phyloP scores from a whole-genome alignment of 2,113 vertebrate genomes.

The Lasiurus borealis region DNA sequence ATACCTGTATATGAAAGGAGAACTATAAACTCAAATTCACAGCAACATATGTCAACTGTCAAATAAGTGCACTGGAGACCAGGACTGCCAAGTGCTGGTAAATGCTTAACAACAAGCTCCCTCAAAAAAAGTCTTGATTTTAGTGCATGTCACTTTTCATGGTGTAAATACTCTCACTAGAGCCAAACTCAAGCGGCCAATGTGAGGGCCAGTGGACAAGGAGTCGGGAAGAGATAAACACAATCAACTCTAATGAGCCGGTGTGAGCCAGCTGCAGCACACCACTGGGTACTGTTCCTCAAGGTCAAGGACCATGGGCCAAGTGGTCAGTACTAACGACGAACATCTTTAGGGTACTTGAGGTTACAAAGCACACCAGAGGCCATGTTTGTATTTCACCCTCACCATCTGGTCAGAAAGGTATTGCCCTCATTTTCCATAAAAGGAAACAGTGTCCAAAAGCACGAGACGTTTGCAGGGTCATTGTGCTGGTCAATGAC shows the following conservation, averaged over 20 bases:
- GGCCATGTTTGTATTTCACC: background rate
- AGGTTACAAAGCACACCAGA: background rate
- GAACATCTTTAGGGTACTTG: background rate
- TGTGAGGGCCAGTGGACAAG: background rate
- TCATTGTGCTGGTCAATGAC: background rate
- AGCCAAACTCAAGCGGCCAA: background rate
- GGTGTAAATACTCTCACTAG: background rate
- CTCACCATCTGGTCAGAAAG: background rate
- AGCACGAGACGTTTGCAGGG: background rate
- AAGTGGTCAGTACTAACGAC: background rate
- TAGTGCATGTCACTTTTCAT: background rate
- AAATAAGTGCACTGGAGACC: background rate
- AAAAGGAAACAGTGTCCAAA: background rate
- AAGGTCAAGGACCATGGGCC: background rate
- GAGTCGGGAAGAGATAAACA: background rate
- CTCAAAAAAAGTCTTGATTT: background rate
- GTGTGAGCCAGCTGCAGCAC: background rate
- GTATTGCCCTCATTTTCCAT: background rate
- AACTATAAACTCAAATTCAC: constrained; percentile 42
- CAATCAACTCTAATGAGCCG: background rate
- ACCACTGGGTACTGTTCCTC: background rate
- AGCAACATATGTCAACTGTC: background rate
- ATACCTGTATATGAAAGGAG: background rate
- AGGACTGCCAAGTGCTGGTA: background rate
- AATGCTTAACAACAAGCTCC: background rate